Conservation (phyloP, 1,140 invertebrate genomes). For the Vanessa tameamea region DNA sequence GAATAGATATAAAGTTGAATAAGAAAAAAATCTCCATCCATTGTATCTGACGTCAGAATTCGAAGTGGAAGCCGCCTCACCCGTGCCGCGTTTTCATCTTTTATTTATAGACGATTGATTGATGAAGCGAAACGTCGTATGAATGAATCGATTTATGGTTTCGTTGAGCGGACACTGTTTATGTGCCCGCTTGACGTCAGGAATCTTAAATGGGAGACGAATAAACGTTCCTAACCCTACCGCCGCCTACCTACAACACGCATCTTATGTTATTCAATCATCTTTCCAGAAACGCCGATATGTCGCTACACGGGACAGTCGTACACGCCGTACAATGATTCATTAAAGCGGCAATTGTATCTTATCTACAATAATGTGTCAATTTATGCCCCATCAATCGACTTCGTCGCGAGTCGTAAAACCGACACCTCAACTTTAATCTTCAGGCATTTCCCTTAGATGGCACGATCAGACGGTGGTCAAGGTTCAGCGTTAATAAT, state of each 20-base stretch:
- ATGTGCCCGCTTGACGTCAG: conserved; percentile 69
- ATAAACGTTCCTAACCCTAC: conserved; percentile 48
- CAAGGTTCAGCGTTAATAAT: neutral
- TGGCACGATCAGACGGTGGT: neutral
- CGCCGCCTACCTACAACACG: neutral
- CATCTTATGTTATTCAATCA: conserved; percentile 10
- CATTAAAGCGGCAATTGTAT: conserved; percentile 20
- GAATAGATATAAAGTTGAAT: conserved; percentile 44
- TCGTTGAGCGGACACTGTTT: conserved; percentile 66
- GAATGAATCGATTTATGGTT: conserved; percentile 77
- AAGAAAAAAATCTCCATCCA: conserved; percentile 47
- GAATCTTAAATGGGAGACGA: conserved; percentile 61
- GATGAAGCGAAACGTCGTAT: conserved; percentile 70
- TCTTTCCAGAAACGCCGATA: conserved; percentile 25
- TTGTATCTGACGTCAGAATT: conserved; percentile 67
- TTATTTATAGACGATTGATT: conserved; percentile 76
- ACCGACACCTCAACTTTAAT: conserved; percentile 28
- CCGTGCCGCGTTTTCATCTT: conserved; percentile 61
- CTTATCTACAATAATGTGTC: conserved; percentile 36
- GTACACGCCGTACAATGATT: conserved; percentile 7
- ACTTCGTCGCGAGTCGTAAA: conserved; percentile 28
- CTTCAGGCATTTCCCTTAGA: conserved; percentile 9
- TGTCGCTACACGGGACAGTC: conserved; percentile 7
- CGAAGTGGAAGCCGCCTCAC: conserved; percentile 59
- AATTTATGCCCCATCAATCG: conserved; percentile 37